Percentiles rank a stretch among this genome's conserved stretches.
Evolutionary conservation across 2,888 invertebrate species (phyloP).

Genomic region (Panopea generosa): DNA sequence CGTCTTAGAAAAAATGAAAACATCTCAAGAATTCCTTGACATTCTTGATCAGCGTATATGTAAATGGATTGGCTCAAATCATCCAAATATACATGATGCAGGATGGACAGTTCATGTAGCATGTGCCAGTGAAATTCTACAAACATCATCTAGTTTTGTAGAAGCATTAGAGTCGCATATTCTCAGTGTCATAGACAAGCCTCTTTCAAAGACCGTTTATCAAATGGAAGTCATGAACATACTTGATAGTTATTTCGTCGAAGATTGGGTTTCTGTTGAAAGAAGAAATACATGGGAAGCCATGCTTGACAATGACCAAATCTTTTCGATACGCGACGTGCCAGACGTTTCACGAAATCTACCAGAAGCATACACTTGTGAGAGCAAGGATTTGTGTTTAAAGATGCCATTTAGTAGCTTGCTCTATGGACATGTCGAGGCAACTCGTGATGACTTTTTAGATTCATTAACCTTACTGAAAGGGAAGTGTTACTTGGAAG

Average conservation of each 20-base stretch:
- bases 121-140: constrained; percentile 19
- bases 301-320: constrained; percentile 9
- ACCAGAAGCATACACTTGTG: constrained; percentile 54
- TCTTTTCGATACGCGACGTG: constrained; percentile 26
- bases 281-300: constrained; percentile 18
- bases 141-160: constrained; percentile 26
- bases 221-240: constrained; percentile 35
- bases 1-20: constrained; percentile 19
- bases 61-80: neutral
- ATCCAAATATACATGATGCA: neutral
- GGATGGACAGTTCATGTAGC: constrained; percentile 48
- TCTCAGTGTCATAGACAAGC: constrained; percentile 28
- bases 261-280: constrained; percentile 1
- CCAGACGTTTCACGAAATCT: constrained; percentile 40
- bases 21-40: constrained; percentile 12
- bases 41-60: constrained; percentile 3
- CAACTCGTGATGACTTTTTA: constrained; percentile 47
- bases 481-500: constrained; percentile 32
- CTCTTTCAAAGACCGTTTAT: constrained; percentile 47
- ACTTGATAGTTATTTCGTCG: constrained; percentile 29
- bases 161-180: constrained; percentile 43
- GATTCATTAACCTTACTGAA: constrained; percentile 22
- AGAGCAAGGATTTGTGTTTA: constrained; percentile 12
- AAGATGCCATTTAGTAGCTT: constrained; percentile 48
- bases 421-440: constrained; percentile 28